A percentile compares a stretch with the other conserved stretches of the same genome.
Evolutionary conservation across 2,888 invertebrate species (phyloP).

Genomic region (Drosophila pseudotakahashii): DNA sequence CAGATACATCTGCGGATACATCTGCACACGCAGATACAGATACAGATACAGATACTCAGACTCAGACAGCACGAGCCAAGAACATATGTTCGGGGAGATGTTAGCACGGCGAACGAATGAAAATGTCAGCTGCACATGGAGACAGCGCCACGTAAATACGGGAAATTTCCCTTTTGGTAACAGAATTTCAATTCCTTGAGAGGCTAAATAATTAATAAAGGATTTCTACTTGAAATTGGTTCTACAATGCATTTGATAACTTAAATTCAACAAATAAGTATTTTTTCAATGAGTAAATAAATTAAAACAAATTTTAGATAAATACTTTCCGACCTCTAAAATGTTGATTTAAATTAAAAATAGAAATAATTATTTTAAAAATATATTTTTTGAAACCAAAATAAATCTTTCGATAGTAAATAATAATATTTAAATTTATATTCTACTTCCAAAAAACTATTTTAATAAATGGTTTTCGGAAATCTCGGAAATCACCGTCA

Average conservation of each 20-base stretch:
- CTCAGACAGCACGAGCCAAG: constrained; percentile 35
- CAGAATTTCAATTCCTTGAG: neutral
- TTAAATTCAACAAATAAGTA: neutral
- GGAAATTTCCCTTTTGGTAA: neutral
- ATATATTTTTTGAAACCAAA: too few relatives aligned
- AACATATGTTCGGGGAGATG: constrained; percentile 39
- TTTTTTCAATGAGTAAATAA: too few relatives aligned
- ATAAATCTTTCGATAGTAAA: too few relatives aligned
- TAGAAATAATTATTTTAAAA: too few relatives aligned
- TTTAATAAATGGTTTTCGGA: neutral
- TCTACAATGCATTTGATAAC: neutral
- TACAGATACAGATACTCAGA: constrained; percentile 8
- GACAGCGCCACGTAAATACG: constrained; percentile 1
- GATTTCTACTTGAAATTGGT: neutral
- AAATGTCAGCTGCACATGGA: constrained; percentile 30
- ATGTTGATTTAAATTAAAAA: too few relatives aligned
- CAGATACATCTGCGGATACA: constrained; percentile 10
- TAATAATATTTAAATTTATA: too few relatives aligned
- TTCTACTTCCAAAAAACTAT: neutral
- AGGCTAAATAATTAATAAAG: neutral
- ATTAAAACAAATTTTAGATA: too few relatives aligned
- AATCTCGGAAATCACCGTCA: neutral
- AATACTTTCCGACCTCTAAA: too few relatives aligned
- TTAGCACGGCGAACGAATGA: constrained; percentile 35
- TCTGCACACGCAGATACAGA: constrained; percentile 3